Evolutionary conservation across 2,888 invertebrate genomes (phyloP).

Genomic region (Diarsia dahlii): DNA sequence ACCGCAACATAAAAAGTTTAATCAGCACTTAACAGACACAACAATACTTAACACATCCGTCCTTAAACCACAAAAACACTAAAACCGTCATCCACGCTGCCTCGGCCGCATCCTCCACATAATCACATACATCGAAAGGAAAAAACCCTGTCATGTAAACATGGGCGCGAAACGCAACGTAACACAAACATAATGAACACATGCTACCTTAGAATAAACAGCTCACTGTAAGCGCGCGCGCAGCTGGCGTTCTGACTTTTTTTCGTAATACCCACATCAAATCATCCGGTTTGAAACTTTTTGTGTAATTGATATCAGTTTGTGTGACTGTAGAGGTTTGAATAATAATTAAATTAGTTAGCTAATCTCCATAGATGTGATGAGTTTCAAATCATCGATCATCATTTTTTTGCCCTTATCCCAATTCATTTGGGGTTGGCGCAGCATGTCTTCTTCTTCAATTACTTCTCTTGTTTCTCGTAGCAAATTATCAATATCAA

Average conservation of each 20-base stretch:
- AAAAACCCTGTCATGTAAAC: slow-evolving; percentile 51
- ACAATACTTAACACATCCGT: neutral
- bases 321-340: slow-evolving; percentile 23
- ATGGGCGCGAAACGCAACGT: slow-evolving; percentile 51
- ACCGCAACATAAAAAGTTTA: neutral
- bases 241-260: slow-evolving; percentile 69
- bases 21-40: neutral
- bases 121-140: slow-evolving; percentile 33
- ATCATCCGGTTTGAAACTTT: slow-evolving; percentile 56
- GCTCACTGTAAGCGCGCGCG: slow-evolving; percentile 73
- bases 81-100: slow-evolving; percentile 19
- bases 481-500: neutral
- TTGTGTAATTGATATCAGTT: slow-evolving; percentile 57
- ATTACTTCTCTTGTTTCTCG: no score
- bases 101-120: slow-evolving; percentile 13
- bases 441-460: no score
- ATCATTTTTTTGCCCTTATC: no score
- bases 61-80: neutral
- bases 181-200: slow-evolving; percentile 62
- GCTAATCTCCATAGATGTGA: neutral
- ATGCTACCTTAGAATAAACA: slow-evolving; percentile 79
- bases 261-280: slow-evolving; percentile 49
- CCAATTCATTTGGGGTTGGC: no score
- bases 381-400: neutral
- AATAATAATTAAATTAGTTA: neutral